Evolutionary conservation across 2,888 invertebrate species (phyloP).

Genomic region (Liposcelis brunnea): DNA sequence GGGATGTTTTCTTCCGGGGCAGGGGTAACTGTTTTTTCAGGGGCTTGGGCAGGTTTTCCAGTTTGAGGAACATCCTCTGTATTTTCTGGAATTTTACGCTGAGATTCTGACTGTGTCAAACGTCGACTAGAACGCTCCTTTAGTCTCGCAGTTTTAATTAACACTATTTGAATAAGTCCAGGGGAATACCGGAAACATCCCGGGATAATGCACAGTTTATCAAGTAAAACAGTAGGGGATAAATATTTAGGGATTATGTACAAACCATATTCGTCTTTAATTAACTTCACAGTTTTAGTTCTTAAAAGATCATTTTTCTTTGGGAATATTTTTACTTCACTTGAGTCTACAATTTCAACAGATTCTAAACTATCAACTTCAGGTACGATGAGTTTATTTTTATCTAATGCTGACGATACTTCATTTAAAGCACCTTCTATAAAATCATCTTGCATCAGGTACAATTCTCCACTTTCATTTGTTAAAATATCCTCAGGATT

Average conservation of each 20-base stretch:
- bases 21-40: too few species aligned
- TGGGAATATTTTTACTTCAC: not conserved
- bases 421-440: constrained; percentile 1
- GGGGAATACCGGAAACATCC: not conserved
- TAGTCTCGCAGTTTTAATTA: not conserved
- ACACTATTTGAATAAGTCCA: not conserved
- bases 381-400: too few species aligned
- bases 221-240: not conserved
- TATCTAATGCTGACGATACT: not conserved
- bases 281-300: not conserved
- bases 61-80: too few species aligned
- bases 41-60: too few species aligned
- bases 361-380: too few species aligned
- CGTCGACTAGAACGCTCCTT: too few species aligned
- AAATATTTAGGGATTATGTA: constrained; percentile 1
- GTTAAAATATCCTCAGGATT: constrained; percentile 5
- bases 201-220: not conserved
- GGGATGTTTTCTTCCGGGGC: too few species aligned
- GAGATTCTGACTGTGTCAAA: too few species aligned
- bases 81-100: too few species aligned
- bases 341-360: too few species aligned
- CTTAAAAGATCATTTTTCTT: not conserved
- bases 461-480: constrained; percentile 6
- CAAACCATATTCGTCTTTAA: not conserved
- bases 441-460: constrained; percentile 4